phyloP scores from a whole-genome alignment of 2,113 vertebrate species.

The Solenodon paradoxus region DNA sequence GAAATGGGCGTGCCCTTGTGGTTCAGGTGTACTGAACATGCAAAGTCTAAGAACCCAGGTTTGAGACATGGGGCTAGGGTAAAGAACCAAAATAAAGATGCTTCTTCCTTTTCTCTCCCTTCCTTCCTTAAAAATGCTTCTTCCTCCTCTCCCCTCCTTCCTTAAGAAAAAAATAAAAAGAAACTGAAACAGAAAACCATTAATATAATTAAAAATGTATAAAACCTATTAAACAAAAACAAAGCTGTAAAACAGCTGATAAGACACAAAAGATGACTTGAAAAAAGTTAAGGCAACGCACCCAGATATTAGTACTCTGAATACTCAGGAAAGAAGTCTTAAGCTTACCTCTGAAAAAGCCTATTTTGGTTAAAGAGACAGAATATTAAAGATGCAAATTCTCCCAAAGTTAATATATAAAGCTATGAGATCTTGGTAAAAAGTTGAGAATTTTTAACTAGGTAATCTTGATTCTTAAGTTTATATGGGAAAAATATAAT shows the following conservation, averaged over 20 bases:
- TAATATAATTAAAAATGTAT: background rate
- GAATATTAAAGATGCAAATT: background rate
- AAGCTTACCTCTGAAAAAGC: background rate
- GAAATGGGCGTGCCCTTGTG: too few relatives aligned
- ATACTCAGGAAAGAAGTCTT: background rate
- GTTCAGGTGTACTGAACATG: too few relatives aligned
- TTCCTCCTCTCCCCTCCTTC: too few relatives aligned
- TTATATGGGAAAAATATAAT: background rate
- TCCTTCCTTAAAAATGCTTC: too few relatives aligned
- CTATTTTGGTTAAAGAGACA: background rate
- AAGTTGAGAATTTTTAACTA: background rate
- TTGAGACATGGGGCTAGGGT: too few relatives aligned
- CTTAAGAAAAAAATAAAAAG: too few relatives aligned
- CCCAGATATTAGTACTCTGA: background rate
- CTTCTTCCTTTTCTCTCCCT: too few relatives aligned
- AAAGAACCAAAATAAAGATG: too few relatives aligned
- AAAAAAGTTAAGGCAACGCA: background rate
- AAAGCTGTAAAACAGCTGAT: background rate
- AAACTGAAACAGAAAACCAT: background rate
- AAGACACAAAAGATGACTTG: background rate
- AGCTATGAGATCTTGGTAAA: background rate
- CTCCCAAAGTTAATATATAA: background rate
- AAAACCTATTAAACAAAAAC: conserved; percentile 19
- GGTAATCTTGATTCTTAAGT: conserved; percentile 2
- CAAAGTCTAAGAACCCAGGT: too few relatives aligned